Evolutionary conservation across 2,797 vertebrate genomes (phyloP), one percentile per base, ranked within the genome.

Genomic region (Masticophis lateralis): DNA sequence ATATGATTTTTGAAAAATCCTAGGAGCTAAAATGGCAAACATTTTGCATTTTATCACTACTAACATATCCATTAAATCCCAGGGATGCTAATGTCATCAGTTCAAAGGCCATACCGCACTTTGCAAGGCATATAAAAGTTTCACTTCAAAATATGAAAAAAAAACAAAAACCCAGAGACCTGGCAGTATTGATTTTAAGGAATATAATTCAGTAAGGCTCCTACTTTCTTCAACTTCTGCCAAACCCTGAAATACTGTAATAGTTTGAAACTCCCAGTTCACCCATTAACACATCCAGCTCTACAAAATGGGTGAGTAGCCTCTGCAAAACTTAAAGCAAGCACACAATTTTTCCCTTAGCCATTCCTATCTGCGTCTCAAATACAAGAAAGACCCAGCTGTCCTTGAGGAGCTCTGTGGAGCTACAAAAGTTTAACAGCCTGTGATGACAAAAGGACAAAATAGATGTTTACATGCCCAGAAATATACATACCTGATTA

Each of bases 401-500:
- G 74, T 37, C 9, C 9, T 47, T 83, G 37, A 22, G 69, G 69
- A 22, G 88, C 37, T 37, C 66, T 86, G 79, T 37, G 43, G 20
- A 18, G 37, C 55, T 83, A n/a, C 22, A 56, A 27, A 22, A 4
- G 9, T 66, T 87, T 10, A 89, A 18, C 18, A 56, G 60, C 51
- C 59, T 27, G 13, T 57, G 47, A 66, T 86, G 57, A 89, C 60
- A 66, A 61, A 61, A 92, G 55, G 55, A 53, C 56, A 22, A 25
- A 83, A 86, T 86, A 88, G 87, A 93, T 51, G 37, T 86, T 91
- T 47, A 63, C 43, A 63, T 91, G 93, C 92, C 74, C 89, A 93
- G 90, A 92, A 93, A 74, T 32, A 88, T 32, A 74, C 9, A 13
- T 8, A 69, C 57, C 55, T 86, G 69, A 89, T 86, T 3, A 6